These are phyloP conservation scores for Nymphalis io DNA, from an alignment of 1,140 invertebrate species.

Conservation along the genomic window DNA sequence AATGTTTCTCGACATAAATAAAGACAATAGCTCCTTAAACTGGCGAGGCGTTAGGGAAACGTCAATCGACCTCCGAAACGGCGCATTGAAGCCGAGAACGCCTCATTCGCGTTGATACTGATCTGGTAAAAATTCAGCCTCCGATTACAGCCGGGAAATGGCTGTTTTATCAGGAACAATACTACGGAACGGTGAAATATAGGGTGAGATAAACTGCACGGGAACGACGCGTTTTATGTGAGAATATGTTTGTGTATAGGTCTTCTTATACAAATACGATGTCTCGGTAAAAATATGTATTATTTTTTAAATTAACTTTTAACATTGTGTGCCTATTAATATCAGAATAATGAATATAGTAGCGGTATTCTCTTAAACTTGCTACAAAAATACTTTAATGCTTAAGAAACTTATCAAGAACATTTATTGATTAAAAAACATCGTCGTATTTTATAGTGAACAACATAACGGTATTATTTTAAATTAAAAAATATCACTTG, in stretches of 20 bases:
- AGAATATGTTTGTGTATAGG: background rate
- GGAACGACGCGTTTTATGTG: background rate
- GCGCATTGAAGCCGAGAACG: slow-evolving; percentile 41
- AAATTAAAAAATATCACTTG: no score
- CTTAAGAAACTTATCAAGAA: no score
- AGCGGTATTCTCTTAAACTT: no score
- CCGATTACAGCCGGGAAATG: slow-evolving; percentile 63
- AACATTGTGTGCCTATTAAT: no score
- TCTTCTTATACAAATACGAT: background rate
- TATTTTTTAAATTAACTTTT: no score
- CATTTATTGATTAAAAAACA: no score
- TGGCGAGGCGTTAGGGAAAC: slow-evolving; percentile 23
- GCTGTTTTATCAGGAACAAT: slow-evolving; percentile 62
- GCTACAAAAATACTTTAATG: no score
- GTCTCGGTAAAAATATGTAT: background rate
- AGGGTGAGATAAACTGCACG: slow-evolving; percentile 32
- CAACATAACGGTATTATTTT: no score
- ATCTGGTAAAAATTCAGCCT: slow-evolving; percentile 65
- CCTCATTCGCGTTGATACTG: slow-evolving; percentile 51
- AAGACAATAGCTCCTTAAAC: slow-evolving; percentile 32
- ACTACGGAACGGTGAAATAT: slow-evolving; percentile 31
- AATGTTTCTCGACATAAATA: slow-evolving; percentile 30
- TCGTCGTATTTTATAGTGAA: no score
- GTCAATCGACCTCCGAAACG: slow-evolving; percentile 42
- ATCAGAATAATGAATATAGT: no score